Conservation (phyloP, 2,797 vertebrate genomes). For the Lepus townsendii region DNA sequence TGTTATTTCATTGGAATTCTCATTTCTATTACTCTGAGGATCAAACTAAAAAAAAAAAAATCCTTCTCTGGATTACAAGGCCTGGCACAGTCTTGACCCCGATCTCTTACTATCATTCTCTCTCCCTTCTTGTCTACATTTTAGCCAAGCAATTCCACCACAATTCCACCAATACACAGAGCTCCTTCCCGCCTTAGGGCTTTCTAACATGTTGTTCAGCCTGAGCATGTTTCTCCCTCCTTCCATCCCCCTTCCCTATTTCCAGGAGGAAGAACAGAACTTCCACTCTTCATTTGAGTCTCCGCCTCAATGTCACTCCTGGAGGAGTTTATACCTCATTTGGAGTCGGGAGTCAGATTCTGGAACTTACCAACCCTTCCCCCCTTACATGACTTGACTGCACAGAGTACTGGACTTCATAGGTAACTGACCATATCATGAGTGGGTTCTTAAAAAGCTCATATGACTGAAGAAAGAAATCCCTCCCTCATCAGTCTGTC, state of each 20-base stretch:
- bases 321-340: not conserved
- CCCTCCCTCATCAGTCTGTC: not conserved
- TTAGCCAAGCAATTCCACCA: not conserved
- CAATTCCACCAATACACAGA: not conserved
- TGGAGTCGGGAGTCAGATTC: not conserved
- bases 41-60: not conserved
- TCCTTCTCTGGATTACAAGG: not conserved
- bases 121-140: not conserved
- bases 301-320: not conserved
- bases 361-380: not conserved
- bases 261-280: not conserved
- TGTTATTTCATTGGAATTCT: slow-evolving; percentile 20
- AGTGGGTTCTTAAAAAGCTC: not conserved
- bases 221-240: not conserved
- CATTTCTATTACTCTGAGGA: not conserved
- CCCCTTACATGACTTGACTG: not conserved
- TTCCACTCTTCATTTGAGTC: not conserved
- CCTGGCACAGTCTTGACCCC: not conserved
- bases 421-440: not conserved
- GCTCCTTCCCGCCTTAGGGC: not conserved
- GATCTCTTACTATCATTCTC: not conserved
- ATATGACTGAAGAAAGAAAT: not conserved
- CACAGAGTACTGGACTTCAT: not conserved
- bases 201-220: not conserved
- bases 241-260: not conserved